phyloP scores from a whole-genome alignment of 2,113 vertebrate species.

The Heterochromis multidens region DNA sequence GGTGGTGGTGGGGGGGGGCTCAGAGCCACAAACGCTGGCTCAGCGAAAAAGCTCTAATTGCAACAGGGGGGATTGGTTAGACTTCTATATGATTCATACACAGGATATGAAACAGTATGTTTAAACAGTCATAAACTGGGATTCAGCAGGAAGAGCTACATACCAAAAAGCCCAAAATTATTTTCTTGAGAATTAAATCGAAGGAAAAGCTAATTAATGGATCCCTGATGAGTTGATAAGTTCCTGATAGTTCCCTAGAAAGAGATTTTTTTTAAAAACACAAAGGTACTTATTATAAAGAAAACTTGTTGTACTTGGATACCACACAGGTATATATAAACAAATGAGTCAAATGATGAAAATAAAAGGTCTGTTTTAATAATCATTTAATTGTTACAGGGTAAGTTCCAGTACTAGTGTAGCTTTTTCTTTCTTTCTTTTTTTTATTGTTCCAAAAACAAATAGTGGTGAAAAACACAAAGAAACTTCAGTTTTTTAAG shows the following conservation, averaged over 20 bases:
- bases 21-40: background rate
- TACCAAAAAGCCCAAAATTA: background rate
- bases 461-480: background rate
- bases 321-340: background rate
- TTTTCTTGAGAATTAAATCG: background rate
- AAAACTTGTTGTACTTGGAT: background rate
- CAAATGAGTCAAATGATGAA: too few species aligned
- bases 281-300: background rate
- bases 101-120: background rate
- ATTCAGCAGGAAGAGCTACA: background rate
- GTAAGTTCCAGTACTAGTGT: background rate
- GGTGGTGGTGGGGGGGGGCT: background rate
- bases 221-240: background rate
- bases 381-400: background rate
- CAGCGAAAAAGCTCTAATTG: slow-evolving; percentile 1
- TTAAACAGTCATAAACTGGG: background rate
- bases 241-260: background rate
- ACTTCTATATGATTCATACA: slow-evolving; percentile 13
- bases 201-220: background rate
- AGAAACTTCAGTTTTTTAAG: background rate
- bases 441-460: background rate
- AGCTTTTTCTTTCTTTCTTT: background rate
- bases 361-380: background rate
- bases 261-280: too few species aligned
- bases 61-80: background rate